A percentile compares a stretch with the other conserved stretches of the same genome.
Conservation (phyloP, 1,140 invertebrate genomes). For the Heliconius nattereri region DNA sequence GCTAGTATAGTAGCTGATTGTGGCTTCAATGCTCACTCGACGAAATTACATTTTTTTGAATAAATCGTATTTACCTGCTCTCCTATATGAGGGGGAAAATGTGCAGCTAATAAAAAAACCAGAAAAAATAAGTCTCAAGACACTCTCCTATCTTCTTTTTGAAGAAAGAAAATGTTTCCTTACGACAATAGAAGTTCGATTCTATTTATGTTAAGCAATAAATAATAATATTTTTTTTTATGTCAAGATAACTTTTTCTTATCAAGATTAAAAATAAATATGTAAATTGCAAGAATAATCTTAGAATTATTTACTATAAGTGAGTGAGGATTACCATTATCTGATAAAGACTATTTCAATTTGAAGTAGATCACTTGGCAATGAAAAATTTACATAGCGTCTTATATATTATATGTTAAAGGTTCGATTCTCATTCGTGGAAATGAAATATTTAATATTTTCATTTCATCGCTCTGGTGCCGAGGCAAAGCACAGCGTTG, state of each 20-base stretch:
- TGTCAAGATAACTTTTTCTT: background rate
- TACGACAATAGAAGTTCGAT: background rate
- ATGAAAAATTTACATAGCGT: background rate
- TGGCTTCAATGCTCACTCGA: too few relatives aligned
- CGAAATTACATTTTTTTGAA: too few relatives aligned
- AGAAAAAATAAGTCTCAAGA: too few relatives aligned
- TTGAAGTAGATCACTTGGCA: background rate
- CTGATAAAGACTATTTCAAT: background rate
- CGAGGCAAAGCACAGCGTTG: too few relatives aligned
- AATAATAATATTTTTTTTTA: background rate
- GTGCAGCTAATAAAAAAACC: too few relatives aligned
- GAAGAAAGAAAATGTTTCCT: background rate
- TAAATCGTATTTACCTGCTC: too few relatives aligned
- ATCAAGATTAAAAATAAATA: conserved; percentile 11
- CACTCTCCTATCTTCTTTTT: background rate
- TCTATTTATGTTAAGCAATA: background rate
- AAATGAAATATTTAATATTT: background rate
- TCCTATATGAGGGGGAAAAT: too few relatives aligned
- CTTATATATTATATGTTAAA: too few relatives aligned
- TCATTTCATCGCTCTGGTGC: too few relatives aligned
- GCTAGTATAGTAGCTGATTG: too few relatives aligned
- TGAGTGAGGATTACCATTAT: background rate
- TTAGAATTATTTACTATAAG: background rate
- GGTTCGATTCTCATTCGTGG: too few relatives aligned
- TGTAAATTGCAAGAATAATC: conserved; percentile 13